These are phyloP conservation scores for Notocelia uddmanniana DNA, from an alignment of 2,888 invertebrate genomes.

Conservation along the genomic window DNA sequence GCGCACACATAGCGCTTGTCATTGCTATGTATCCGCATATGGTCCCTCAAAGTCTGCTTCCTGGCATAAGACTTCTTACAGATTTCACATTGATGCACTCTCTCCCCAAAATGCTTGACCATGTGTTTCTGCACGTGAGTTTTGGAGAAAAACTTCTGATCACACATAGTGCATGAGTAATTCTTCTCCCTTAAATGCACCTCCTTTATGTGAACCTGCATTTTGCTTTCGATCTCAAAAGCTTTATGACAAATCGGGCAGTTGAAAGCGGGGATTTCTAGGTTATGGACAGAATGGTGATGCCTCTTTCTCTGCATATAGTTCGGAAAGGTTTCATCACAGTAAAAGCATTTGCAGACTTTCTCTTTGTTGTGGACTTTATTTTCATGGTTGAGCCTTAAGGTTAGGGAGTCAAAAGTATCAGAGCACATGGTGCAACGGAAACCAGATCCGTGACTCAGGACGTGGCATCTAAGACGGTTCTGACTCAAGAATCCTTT, in stretches of 20 bases:
- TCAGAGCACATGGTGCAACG: constrained; percentile 67
- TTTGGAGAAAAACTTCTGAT: constrained; percentile 80
- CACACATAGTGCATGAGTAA: constrained; percentile 78
- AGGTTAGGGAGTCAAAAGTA: constrained; percentile 66
- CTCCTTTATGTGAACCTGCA: constrained; percentile 72
- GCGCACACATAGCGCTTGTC: constrained; percentile 64
- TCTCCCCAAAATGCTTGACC: constrained; percentile 80
- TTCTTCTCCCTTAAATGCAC: constrained; percentile 79
- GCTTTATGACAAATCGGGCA: constrained; percentile 71
- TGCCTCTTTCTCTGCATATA: constrained; percentile 68
- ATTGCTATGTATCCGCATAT: constrained; percentile 71
- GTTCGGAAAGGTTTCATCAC: constrained; percentile 67
- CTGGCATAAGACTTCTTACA: constrained; percentile 82
- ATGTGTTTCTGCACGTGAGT: constrained; percentile 83
- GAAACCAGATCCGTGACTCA: constrained; percentile 67
- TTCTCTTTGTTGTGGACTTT: constrained; percentile 65
- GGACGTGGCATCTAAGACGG: constrained; percentile 67
- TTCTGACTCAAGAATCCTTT: constrained; percentile 74
- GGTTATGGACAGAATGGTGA: constrained; percentile 61
- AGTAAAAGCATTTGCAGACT: constrained; percentile 67
- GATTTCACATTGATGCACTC: constrained; percentile 74
- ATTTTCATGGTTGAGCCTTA: constrained; percentile 65
- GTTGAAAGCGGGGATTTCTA: constrained; percentile 61
- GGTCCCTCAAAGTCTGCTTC: constrained; percentile 71
- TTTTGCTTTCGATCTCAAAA: constrained; percentile 69